Evolutionary conservation across 2,113 vertebrate species (phyloP).

Genomic region (Syrrhaptes paradoxus): DNA sequence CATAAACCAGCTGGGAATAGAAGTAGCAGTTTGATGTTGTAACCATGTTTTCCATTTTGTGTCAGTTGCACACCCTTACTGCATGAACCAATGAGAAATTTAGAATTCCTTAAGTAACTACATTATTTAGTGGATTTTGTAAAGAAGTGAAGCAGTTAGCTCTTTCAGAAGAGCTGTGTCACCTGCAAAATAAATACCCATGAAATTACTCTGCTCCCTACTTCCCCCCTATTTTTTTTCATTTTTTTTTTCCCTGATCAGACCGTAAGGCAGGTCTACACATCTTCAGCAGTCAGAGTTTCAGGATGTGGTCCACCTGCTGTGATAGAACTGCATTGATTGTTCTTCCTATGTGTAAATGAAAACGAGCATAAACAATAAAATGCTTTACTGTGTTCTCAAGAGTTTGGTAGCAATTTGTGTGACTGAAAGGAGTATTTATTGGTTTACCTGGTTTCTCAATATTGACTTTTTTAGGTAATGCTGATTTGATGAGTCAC

Average conservation of each 20-base stretch:
- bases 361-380: constrained; percentile 76
- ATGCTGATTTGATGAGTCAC: constrained; percentile 52
- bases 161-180: constrained; percentile 64
- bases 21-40: constrained; percentile 73
- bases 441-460: constrained; percentile 14
- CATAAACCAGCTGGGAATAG: constrained; percentile 65
- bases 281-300: constrained; percentile 61
- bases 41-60: constrained; percentile 69
- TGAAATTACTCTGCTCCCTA: constrained; percentile 46
- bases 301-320: constrained; percentile 64
- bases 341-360: constrained; percentile 75
- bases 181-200: constrained; percentile 72
- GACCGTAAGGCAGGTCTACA: constrained; percentile 7
- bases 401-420: constrained; percentile 53
- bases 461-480: constrained; percentile 28
- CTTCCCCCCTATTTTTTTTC: background rate
- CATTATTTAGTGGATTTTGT: constrained; percentile 72
- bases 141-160: constrained; percentile 72
- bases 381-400: constrained; percentile 75
- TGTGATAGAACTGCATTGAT: constrained; percentile 73
- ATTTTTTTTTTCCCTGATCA: background rate
- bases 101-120: constrained; percentile 61
- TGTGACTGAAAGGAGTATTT: constrained; percentile 54
- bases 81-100: constrained; percentile 73
- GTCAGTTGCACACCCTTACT: constrained; percentile 77